phyloP scores from a whole-genome alignment of 2,113 vertebrate species.

The Phoenicopterus ruber region DNA sequence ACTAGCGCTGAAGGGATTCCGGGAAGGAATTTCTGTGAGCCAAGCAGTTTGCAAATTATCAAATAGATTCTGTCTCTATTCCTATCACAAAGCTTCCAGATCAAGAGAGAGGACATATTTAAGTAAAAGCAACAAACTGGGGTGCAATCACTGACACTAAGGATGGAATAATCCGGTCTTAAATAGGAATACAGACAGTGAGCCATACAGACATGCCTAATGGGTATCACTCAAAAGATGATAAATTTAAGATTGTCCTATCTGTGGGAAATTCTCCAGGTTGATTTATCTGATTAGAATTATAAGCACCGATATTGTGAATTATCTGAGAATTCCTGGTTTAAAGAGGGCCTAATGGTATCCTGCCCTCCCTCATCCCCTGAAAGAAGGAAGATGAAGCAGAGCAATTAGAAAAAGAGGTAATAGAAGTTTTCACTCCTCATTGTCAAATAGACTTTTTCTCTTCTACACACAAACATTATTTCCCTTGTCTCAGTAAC shows the following conservation, averaged over 20 bases:
- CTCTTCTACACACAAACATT: neutral
- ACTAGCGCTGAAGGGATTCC: neutral
- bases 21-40: neutral
- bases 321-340: neutral
- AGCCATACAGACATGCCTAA: neutral
- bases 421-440: neutral
- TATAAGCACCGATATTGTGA: neutral
- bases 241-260: neutral
- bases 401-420: neutral
- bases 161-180: neutral
- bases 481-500: neutral
- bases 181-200: neutral
- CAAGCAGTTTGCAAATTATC: neutral
- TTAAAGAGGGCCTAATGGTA: neutral
- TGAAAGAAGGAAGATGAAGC: neutral
- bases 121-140: neutral
- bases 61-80: neutral
- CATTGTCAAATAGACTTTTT: neutral
- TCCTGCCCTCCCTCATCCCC: neutral
- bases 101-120: neutral
- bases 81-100: neutral
- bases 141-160: neutral
- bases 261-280: neutral
- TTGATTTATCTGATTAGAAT: neutral
- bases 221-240: neutral